phyloP scores from a whole-genome alignment of 2,888 invertebrate genomes.

The Sepiola atlantica region DNA sequence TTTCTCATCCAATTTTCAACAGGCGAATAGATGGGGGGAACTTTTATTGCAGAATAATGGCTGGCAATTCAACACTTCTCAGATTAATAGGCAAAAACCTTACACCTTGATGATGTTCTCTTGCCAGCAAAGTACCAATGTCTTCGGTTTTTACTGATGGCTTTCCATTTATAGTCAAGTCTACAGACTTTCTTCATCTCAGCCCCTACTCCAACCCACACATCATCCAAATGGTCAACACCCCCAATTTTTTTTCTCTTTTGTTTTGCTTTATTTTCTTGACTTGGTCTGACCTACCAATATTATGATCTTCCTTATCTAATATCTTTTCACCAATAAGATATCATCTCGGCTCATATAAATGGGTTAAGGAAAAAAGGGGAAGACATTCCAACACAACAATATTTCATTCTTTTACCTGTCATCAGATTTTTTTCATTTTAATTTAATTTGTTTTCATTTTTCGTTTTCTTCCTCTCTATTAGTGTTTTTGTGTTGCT shows the following conservation, averaged over 20 bases:
- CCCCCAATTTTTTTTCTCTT: not conserved
- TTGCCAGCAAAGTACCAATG: not conserved
- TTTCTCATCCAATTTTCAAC: not conserved
- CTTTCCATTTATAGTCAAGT: not conserved
- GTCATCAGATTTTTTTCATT: not conserved
- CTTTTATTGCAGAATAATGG: not conserved
- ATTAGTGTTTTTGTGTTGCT: not conserved
- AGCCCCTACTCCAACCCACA: not conserved
- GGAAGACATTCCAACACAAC: not conserved
- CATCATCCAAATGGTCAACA: not conserved
- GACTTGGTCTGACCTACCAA: not conserved
- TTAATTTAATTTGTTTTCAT: not conserved
- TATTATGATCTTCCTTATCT: not conserved
- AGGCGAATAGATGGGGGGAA: too few relatives aligned
- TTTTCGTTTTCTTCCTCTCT: not conserved
- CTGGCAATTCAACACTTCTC: not conserved
- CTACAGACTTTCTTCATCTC: not conserved
- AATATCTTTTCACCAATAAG: not conserved
- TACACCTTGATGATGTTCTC: not conserved
- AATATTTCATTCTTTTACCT: not conserved
- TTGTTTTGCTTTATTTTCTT: not conserved
- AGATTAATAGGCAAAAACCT: not conserved
- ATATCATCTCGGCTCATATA: not conserved
- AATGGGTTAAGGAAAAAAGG: not conserved
- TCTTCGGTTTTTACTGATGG: not conserved